phyloP scores from a whole-genome alignment of 2,888 invertebrate species.

The Horisme vitalbata region DNA sequence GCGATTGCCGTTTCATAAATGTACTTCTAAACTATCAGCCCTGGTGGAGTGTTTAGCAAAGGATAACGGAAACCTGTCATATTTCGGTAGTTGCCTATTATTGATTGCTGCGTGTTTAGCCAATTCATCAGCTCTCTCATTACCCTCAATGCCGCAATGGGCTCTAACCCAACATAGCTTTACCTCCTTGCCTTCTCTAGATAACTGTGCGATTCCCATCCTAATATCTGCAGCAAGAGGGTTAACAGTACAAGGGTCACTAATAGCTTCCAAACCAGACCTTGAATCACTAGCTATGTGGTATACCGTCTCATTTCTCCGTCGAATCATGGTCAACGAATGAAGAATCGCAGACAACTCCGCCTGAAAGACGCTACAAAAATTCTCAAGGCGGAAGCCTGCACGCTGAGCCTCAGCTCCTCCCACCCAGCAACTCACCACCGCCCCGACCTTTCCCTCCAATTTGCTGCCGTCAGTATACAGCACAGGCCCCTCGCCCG shows the following conservation, averaged over 20 bases:
- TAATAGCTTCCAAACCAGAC: not conserved
- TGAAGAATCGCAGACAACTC: not conserved
- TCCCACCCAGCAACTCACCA: not conserved
- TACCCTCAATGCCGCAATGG: not conserved
- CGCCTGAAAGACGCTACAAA: not conserved
- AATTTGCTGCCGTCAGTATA: conserved; percentile 4
- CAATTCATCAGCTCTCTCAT: conserved; percentile 1
- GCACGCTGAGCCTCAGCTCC: not conserved
- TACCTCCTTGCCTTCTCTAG: not conserved
- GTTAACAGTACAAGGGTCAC: not conserved
- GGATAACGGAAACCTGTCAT: not conserved
- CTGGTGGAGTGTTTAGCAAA: not conserved
- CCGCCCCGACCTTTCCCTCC: conserved; percentile 1
- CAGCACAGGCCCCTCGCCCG: not conserved
- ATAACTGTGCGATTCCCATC: not conserved
- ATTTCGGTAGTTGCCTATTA: not conserved
- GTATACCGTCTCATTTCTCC: not conserved
- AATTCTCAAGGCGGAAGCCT: not conserved
- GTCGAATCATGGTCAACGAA: not conserved
- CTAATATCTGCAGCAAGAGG: not conserved
- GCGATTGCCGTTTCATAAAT: not conserved
- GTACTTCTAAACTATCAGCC: not conserved
- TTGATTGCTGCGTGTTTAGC: not conserved
- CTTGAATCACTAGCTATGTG: not conserved
- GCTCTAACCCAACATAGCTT: not conserved